A percentile compares a stretch with the other conserved stretches of the same genome.
These are phyloP conservation scores for Ammodytes marinus DNA, from an alignment of 2,113 vertebrate species.

Conservation along the genomic window DNA sequence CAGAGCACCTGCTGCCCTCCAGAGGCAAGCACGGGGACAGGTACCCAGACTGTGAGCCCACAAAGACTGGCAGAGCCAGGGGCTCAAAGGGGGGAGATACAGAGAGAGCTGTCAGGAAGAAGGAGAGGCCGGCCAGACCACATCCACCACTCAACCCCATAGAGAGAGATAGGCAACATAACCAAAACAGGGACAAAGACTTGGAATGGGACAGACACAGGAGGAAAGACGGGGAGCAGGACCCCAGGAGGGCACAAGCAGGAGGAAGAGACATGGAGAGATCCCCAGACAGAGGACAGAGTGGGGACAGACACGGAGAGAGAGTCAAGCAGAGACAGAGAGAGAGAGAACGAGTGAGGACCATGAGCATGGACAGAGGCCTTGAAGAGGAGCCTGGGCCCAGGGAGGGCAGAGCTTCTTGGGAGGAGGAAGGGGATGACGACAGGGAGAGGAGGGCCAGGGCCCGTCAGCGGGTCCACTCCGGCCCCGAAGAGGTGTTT, in stretches of 20 bases:
- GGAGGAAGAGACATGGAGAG: conserved; percentile 43
- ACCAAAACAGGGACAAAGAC: conserved; percentile 32
- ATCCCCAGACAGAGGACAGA: conserved; percentile 45
- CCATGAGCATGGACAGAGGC: conserved; percentile 69
- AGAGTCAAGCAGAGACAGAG: conserved; percentile 33
- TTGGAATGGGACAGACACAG: conserved; percentile 39
- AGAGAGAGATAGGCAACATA: conserved; percentile 72
- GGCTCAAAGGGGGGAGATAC: conserved; percentile 39
- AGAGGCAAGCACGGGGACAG: conserved; percentile 78
- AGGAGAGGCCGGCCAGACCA: conserved; percentile 78
- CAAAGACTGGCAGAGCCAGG: conserved; percentile 50
- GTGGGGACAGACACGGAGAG: conserved; percentile 53
- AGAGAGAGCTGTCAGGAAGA: conserved; percentile 71
- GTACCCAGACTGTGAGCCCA: conserved; percentile 60
- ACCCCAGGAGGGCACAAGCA: conserved; percentile 27
- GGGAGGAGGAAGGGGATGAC: conserved; percentile 56
- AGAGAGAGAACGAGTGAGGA: conserved; percentile 49
- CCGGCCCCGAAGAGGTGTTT: conserved; percentile 74
- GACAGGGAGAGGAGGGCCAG: conserved; percentile 42
- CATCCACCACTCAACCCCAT: conserved; percentile 64
- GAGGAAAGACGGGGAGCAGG: conserved; percentile 34
- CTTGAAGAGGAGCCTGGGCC: conserved; percentile 44
- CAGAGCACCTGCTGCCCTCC: conserved; percentile 79
- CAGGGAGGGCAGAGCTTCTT: conserved; percentile 29
- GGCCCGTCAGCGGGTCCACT: conserved; percentile 58